Percentiles rank a stretch among this genome's conserved stretches.
phyloP scores from a whole-genome alignment of 2,888 invertebrate genomes.

The Acanthosepion lycidas region DNA sequence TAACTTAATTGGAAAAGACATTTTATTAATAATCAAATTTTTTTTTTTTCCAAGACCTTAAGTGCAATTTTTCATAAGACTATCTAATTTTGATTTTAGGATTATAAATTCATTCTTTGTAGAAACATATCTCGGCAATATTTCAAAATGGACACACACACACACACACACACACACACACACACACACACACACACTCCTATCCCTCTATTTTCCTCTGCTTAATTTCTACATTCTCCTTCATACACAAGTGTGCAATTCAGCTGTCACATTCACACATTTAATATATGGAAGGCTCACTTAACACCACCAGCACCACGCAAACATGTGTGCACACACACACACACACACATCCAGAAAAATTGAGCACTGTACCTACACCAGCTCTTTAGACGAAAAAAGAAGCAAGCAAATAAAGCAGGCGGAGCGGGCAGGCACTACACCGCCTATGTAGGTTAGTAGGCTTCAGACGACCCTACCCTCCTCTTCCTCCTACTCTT shows the following conservation, averaged over 20 bases:
- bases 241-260: background rate
- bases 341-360: background rate
- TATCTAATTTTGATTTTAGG: too few relatives aligned
- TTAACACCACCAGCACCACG: background rate
- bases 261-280: too few relatives aligned
- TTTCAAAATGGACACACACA: too few relatives aligned
- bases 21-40: too few relatives aligned
- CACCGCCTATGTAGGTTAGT: slow-evolving; percentile 18
- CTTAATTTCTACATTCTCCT: background rate
- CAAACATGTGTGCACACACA: background rate
- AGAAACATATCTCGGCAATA: too few relatives aligned
- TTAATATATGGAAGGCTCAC: background rate
- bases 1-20: too few relatives aligned
- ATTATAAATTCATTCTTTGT: too few relatives aligned
- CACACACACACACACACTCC: too few relatives aligned
- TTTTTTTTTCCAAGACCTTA: too few relatives aligned
- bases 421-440: background rate
- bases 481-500: background rate
- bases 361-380: background rate
- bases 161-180: too few relatives aligned
- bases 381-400: background rate
- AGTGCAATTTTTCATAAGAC: too few relatives aligned
- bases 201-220: background rate
- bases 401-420: background rate
- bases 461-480: background rate